A percentile compares a stretch with the other conserved stretches of the same genome.
phyloP scores from a whole-genome alignment of 2,888 invertebrate species.

The Scelioninae gen. 2 region DNA sequence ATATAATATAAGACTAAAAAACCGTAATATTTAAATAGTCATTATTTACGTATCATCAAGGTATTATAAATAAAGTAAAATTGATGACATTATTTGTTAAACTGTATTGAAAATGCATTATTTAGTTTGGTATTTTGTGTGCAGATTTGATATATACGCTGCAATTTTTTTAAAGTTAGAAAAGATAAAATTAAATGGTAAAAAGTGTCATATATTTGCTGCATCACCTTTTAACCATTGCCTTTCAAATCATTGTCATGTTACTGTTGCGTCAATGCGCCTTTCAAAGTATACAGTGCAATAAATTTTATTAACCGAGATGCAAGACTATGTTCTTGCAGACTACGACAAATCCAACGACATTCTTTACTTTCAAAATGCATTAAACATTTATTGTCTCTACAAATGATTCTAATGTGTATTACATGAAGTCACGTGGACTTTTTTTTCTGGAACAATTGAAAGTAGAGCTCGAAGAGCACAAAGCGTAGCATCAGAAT shows the following conservation, averaged over 20 bases:
- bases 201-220: neutral
- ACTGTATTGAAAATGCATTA: too few species aligned
- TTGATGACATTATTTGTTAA: too few species aligned
- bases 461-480: conserved; percentile 43
- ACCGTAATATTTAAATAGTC: too few species aligned
- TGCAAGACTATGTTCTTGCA: neutral
- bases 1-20: too few species aligned
- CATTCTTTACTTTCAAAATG: conserved; percentile 17
- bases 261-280: conserved; percentile 5
- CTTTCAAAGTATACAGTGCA: neutral
- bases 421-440: neutral
- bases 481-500: conserved; percentile 11
- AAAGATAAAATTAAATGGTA: too few species aligned
- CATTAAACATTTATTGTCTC: conserved; percentile 20
- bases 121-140: too few species aligned
- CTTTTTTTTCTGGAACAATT: conserved; percentile 27
- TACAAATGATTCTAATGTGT: conserved; percentile 1
- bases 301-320: conserved; percentile 5
- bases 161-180: too few species aligned
- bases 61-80: too few species aligned
- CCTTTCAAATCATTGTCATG: neutral
- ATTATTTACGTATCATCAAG: too few species aligned
- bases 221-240: neutral
- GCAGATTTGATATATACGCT: too few species aligned
- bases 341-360: conserved; percentile 20